Percentiles rank a stretch among this genome's conserved stretches.
Evolutionary conservation across 2,888 invertebrate genomes (phyloP).

Genomic region (Lapara coniferarum): DNA sequence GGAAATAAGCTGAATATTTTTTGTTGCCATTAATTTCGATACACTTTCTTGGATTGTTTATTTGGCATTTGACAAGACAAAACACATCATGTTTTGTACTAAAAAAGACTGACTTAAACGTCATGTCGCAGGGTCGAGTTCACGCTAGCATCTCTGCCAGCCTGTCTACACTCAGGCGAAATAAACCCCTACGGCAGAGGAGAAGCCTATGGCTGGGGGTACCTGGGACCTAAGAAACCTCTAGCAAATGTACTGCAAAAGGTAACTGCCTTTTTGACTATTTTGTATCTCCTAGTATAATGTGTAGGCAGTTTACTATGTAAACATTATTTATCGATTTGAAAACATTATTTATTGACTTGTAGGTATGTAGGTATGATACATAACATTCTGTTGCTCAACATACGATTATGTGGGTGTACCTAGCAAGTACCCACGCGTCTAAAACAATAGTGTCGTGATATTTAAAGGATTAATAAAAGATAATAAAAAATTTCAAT

Average conservation of each 20-base stretch:
- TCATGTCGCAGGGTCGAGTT: conserved; percentile 33
- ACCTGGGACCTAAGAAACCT: conserved; percentile 24
- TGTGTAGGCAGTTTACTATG: too few species aligned
- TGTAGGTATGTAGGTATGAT: background rate
- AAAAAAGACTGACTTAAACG: background rate
- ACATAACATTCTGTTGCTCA: background rate
- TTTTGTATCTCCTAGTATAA: too few species aligned
- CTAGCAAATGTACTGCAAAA: conserved; percentile 29
- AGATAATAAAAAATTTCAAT: too few species aligned
- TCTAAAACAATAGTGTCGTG: background rate
- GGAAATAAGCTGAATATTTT: too few species aligned
- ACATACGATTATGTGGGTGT: background rate
- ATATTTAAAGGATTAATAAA: too few species aligned
- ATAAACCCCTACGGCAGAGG: background rate
- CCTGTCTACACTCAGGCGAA: conserved; percentile 27
- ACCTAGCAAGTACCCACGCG: too few species aligned
- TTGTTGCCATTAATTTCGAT: too few species aligned
- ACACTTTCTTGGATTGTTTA: too few species aligned
- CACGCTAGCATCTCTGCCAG: conserved; percentile 29
- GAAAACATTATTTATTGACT: too few species aligned
- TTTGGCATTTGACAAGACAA: background rate
- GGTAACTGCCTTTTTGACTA: conserved; percentile 11
- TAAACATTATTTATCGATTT: too few species aligned
- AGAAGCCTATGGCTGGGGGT: conserved; percentile 28
- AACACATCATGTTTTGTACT: too few species aligned